Conservation (phyloP, 1,140 invertebrate genomes). For the Drosophila ogumai region DNA sequence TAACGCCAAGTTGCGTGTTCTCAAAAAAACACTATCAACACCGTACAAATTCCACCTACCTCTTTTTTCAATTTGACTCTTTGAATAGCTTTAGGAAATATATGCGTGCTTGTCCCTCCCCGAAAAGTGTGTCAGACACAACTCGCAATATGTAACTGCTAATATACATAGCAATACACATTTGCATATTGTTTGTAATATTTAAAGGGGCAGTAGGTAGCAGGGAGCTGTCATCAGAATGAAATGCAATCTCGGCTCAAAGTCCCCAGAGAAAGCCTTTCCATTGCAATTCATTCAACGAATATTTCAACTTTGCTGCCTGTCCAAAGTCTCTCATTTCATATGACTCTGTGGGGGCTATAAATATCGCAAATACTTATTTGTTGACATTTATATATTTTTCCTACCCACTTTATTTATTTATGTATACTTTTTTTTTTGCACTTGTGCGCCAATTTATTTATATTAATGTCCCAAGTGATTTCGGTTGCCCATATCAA, state of each 20-base stretch:
- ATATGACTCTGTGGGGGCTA: conserved; percentile 12
- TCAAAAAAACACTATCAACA: conserved; percentile 12
- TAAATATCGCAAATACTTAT: conserved; percentile 35
- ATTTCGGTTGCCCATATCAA: conserved; percentile 55
- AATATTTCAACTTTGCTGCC: conserved; percentile 18
- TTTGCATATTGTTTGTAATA: conserved; percentile 29
- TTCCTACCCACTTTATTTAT: conserved; percentile 29
- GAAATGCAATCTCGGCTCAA: conserved; percentile 41
- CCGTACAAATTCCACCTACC: background rate
- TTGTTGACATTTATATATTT: conserved; percentile 55
- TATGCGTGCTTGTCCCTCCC: conserved; percentile 8
- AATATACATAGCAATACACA: conserved; percentile 3
- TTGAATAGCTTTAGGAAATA: conserved; percentile 2
- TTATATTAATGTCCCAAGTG: conserved; percentile 60
- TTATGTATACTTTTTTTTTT: conserved; percentile 15
- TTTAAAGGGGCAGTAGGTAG: conserved; percentile 33
- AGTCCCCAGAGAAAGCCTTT: conserved; percentile 9
- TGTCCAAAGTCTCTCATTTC: conserved; percentile 20
- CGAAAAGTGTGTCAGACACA: conserved; percentile 22
- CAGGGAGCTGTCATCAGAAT: conserved; percentile 17
- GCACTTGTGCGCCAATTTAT: conserved; percentile 56
- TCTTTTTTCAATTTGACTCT: conserved; percentile 9
- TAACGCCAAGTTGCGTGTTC: conserved; percentile 29
- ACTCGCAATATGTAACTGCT: conserved; percentile 9
- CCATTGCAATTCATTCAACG: conserved; percentile 23